Conservation (phyloP, 2,888 invertebrate species). For the Aleiodes alternator region DNA sequence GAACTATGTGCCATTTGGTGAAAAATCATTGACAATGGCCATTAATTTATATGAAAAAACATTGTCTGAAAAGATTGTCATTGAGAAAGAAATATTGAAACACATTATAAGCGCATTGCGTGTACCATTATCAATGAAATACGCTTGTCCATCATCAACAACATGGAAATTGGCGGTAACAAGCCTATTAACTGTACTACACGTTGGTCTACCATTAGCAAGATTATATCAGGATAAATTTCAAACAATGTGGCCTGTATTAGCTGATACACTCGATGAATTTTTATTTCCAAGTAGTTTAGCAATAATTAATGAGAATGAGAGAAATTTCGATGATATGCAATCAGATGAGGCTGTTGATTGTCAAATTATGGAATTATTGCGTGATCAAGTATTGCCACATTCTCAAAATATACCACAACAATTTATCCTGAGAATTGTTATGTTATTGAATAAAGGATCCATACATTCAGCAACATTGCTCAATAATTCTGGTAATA, state of each 20-base stretch:
- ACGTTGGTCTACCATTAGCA: slow-evolving; percentile 91
- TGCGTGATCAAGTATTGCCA: slow-evolving; percentile 89
- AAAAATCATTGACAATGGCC: slow-evolving; percentile 85
- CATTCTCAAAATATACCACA: slow-evolving; percentile 86
- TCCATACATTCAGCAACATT: slow-evolving; percentile 87
- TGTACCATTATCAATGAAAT: slow-evolving; percentile 86
- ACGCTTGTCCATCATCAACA: slow-evolving; percentile 85
- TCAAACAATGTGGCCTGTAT: slow-evolving; percentile 88
- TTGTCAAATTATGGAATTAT: slow-evolving; percentile 87
- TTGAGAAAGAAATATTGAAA: slow-evolving; percentile 84
- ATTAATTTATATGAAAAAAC: slow-evolving; percentile 86
- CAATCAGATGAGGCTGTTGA: slow-evolving; percentile 87
- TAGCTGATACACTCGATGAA: slow-evolving; percentile 91
- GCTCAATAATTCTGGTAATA: slow-evolving; percentile 76
- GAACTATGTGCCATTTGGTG: slow-evolving; percentile 92
- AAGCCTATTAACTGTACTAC: slow-evolving; percentile 86
- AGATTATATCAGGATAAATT: slow-evolving; percentile 86
- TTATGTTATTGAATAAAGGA: slow-evolving; percentile 89
- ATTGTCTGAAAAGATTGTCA: slow-evolving; percentile 83
- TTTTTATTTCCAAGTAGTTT: slow-evolving; percentile 92
- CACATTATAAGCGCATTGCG: slow-evolving; percentile 84
- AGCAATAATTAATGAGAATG: slow-evolving; percentile 73
- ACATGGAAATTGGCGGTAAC: slow-evolving; percentile 91
- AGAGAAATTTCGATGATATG: slow-evolving; percentile 77
- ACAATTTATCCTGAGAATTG: slow-evolving; percentile 89